Evolutionary conservation across 2,888 invertebrate genomes (phyloP).

Genomic region (Eupithecia subfuscata): DNA sequence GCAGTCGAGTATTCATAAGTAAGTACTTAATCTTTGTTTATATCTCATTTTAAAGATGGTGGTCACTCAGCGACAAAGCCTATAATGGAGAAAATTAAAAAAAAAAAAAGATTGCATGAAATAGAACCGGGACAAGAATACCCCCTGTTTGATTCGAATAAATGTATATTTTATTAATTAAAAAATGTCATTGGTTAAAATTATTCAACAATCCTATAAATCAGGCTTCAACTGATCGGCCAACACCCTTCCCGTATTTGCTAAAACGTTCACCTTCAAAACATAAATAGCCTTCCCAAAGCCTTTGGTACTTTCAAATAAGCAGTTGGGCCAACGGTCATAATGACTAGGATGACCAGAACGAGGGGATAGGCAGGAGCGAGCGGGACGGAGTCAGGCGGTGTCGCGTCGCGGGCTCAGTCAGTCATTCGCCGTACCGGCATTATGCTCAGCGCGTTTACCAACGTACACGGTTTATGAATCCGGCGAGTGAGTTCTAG

Average conservation of each 20-base stretch:
- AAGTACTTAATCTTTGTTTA: neutral
- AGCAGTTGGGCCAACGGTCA: slow-evolving; percentile 58
- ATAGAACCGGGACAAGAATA: neutral
- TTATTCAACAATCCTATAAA: neutral
- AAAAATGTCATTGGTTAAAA: neutral
- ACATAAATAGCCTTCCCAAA: slow-evolving; percentile 39
- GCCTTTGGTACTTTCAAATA: slow-evolving; percentile 32
- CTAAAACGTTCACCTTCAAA: slow-evolving; percentile 33
- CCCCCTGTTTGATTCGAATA: neutral
- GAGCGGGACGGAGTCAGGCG: slow-evolving; percentile 62
- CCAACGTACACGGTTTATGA: slow-evolving; percentile 59
- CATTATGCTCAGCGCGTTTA: slow-evolving; percentile 70
- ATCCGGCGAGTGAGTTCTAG: slow-evolving; percentile 68
- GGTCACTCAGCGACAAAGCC: too few relatives aligned
- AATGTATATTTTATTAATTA: neutral
- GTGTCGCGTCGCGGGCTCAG: slow-evolving; percentile 64
- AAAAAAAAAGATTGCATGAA: neutral
- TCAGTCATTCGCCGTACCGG: slow-evolving; percentile 62
- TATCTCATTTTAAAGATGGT: neutral
- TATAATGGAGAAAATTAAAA: too few relatives aligned
- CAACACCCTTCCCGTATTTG: slow-evolving; percentile 12
- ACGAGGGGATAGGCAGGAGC: slow-evolving; percentile 55
- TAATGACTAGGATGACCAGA: slow-evolving; percentile 65
- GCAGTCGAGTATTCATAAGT: too few relatives aligned
- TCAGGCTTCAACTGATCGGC: neutral